Evolutionary conservation across 2,797 vertebrate species (phyloP), one percentile per base, ranked within the genome.

Genomic region (Taeniopygia guttata): DNA sequence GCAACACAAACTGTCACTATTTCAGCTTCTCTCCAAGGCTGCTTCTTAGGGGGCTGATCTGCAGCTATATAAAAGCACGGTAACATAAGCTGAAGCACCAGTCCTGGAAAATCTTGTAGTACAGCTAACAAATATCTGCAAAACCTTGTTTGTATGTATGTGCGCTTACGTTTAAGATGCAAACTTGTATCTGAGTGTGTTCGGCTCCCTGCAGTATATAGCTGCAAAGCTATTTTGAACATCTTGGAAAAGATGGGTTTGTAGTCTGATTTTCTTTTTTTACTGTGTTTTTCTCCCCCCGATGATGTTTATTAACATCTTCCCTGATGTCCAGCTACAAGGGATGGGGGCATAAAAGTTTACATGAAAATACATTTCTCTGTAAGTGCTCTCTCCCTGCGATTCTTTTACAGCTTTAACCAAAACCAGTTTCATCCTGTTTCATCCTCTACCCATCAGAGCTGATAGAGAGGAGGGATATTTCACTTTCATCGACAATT

Each of bases 231-330:
- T 90, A 73, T 96, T 94, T 90, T 73, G 45, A 19, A 91, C 48
- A 56, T 81, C 87, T 90, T 81, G 66, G 76, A 81, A 90, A 84
- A 92, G 85, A 93, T 82, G 68, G 58, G 68, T 93, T 96, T 94
- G 85, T 93, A 56, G 89, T 75, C 68, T n/a, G 75, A 36, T 93
- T 6, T 74, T 70, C 80, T 78, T 82, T 76, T 91, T 96, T 93
- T 73, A 95, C 89, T 80, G 67, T 95, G 91, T 91, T 93, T 95
- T 94, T 76, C 88, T 87, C 85, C 63, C 84, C 54, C 76, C 94
- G 92, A 63, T 96, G 84, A 60, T 96, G 81, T 97, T 96, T 95
- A 96, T 96, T 96, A 96, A 92, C 95, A 95, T 96, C 89, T 92
- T 91, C 84, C 55, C 69, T 40, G 87, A 93, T 93, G 91, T 95